Evolutionary conservation across 2,113 vertebrate species (phyloP).

Genomic region (Sorex fumeus): DNA sequence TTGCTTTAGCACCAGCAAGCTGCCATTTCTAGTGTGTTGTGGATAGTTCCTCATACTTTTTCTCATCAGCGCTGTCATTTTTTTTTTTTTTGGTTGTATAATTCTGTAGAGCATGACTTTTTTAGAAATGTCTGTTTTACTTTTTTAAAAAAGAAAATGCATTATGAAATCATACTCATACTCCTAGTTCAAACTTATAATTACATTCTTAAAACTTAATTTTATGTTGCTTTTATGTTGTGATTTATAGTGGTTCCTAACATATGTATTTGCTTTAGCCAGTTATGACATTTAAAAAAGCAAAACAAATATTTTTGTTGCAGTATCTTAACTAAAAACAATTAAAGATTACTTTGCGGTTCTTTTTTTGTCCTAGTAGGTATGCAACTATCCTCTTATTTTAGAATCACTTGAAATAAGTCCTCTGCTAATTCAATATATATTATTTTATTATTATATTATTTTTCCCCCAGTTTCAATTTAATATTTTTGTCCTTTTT

Average conservation of each 20-base stretch:
- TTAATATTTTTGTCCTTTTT: background rate
- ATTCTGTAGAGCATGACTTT: slow-evolving; percentile 43
- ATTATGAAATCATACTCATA: slow-evolving; percentile 18
- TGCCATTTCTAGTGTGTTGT: slow-evolving; percentile 5
- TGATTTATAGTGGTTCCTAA: slow-evolving; percentile 33
- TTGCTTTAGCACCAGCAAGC: background rate
- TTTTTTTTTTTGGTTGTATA: slow-evolving; percentile 52
- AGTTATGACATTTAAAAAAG: slow-evolving; percentile 46
- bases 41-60: slow-evolving; percentile 44
- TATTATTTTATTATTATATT: too few relatives aligned
- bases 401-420: slow-evolving; percentile 39
- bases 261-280: slow-evolving; percentile 48
- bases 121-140: background rate
- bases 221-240: slow-evolving; percentile 38
- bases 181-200: slow-evolving; percentile 11
- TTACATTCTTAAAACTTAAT: background rate
- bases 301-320: background rate
- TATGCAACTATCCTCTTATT: background rate
- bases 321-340: slow-evolving; percentile 24
- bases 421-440: background rate
- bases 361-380: background rate
- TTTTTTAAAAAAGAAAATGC: slow-evolving; percentile 59
- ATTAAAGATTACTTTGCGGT: slow-evolving; percentile 44
- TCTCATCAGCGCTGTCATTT: slow-evolving; percentile 48
- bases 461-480: background rate